Percentiles rank a stretch among this genome's conserved stretches.
Evolutionary conservation across 1,140 invertebrate genomes (phyloP).

Genomic region (Tigriopus japonicus): DNA sequence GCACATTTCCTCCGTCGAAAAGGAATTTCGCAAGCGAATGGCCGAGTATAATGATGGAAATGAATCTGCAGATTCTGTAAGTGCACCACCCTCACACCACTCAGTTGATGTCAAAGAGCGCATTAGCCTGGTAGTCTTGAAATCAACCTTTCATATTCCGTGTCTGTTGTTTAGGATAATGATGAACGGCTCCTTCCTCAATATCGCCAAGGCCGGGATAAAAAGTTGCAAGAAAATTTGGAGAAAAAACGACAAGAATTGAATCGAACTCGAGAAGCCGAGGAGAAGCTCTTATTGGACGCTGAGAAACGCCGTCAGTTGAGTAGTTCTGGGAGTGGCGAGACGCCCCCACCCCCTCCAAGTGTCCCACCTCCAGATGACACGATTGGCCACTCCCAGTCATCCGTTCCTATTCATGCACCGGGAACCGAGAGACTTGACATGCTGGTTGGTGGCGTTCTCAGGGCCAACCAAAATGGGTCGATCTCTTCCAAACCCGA

Average conservation of each 20-base stretch:
- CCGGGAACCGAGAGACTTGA: conserved; percentile 27
- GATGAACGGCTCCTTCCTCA: neutral
- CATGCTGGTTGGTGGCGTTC: conserved; percentile 33
- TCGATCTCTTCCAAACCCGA: neutral
- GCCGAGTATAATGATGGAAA: neutral
- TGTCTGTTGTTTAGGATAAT: neutral
- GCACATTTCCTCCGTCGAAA: neutral
- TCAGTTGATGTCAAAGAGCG: too few relatives aligned
- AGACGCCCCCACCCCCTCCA: conserved; percentile 19
- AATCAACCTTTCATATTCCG: too few relatives aligned
- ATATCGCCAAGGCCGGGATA: neutral
- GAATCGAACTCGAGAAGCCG: conserved; percentile 24
- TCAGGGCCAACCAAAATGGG: conserved; percentile 20
- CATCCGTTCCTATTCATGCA: conserved; percentile 19
- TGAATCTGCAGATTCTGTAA: too few relatives aligned
- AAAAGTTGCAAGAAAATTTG: neutral
- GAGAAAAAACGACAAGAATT: conserved; percentile 18
- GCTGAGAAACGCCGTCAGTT: conserved; percentile 23
- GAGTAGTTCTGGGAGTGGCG: conserved; percentile 17
- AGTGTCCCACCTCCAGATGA: conserved; percentile 17
- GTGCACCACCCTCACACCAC: too few relatives aligned
- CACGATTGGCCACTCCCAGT: conserved; percentile 4
- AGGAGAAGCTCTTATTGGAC: conserved; percentile 24
- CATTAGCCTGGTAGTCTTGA: neutral
- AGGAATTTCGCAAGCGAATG: neutral